phyloP scores from a whole-genome alignment of 2,113 vertebrate genomes.

The Varanus komodoensis region DNA sequence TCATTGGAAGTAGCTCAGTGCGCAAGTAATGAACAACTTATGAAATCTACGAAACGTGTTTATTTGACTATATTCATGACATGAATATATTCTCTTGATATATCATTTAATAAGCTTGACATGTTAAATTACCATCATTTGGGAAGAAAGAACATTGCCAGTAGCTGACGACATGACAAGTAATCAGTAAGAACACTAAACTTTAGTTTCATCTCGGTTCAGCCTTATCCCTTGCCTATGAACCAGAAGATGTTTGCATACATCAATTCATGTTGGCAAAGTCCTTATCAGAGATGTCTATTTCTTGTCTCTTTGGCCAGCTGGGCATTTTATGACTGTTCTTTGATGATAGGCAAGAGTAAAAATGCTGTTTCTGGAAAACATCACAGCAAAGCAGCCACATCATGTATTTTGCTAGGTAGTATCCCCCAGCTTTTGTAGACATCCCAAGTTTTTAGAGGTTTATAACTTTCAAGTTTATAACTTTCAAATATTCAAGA shows the following conservation, averaged over 20 bases:
- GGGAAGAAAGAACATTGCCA: neutral
- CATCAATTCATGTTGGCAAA: neutral
- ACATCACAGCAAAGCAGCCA: neutral
- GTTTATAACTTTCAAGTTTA: too few species aligned
- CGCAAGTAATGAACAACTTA: neutral
- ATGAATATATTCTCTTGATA: neutral
- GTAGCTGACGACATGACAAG: neutral
- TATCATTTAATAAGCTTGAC: neutral
- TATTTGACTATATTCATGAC: neutral
- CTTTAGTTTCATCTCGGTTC: neutral
- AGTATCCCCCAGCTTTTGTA: neutral
- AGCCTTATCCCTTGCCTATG: slow-evolving; percentile 3
- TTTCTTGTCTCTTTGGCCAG: slow-evolving; percentile 7
- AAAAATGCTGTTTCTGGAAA: slow-evolving; percentile 7
- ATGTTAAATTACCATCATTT: neutral
- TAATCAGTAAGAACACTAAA: neutral
- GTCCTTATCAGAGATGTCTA: slow-evolving; percentile 24
- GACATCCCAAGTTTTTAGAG: neutral
- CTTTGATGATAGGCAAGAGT: slow-evolving; percentile 2
- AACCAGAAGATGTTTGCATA: slow-evolving; percentile 1
- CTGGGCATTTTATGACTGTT: neutral
- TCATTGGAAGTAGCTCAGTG: neutral
- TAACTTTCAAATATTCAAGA: neutral
- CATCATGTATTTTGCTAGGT: neutral
- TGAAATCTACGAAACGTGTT: neutral